Conservation (phyloP, 2,113 vertebrate genomes). For the Apistogramma diplotaenia region DNA sequence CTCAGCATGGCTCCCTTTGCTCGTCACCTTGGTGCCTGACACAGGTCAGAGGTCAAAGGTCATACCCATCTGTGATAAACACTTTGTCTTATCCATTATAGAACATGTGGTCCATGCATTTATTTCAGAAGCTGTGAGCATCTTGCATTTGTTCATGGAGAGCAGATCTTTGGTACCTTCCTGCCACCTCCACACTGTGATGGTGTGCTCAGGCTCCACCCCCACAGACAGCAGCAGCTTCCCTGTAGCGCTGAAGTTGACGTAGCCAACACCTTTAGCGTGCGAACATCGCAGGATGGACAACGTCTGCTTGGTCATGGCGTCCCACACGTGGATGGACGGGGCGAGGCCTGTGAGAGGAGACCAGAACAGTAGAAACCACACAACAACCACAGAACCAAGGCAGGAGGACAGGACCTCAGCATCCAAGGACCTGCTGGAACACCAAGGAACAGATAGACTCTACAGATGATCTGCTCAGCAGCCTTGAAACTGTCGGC, state of each 20-base stretch:
- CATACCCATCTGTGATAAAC: background rate
- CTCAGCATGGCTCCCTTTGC: slow-evolving; percentile 87
- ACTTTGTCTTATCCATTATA: background rate
- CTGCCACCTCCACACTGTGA: slow-evolving; percentile 97
- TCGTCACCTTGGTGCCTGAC: slow-evolving; percentile 88
- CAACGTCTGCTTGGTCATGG: slow-evolving; percentile 92
- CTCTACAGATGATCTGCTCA: background rate
- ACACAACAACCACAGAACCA: background rate
- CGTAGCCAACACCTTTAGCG: slow-evolving; percentile 88
- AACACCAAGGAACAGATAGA: background rate
- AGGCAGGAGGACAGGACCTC: background rate
- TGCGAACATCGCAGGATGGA: slow-evolving; percentile 94
- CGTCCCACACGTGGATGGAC: slow-evolving; percentile 96
- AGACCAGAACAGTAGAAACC: background rate
- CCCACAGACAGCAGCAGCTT: slow-evolving; percentile 94
- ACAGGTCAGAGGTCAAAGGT: slow-evolving; percentile 13
- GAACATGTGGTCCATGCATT: background rate
- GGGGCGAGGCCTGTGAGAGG: slow-evolving; percentile 83
- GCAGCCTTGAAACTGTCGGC: background rate
- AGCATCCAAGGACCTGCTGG: background rate
- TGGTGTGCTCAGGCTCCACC: slow-evolving; percentile 92
- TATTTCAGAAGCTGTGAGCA: background rate
- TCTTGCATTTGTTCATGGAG: background rate
- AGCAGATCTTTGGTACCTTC: slow-evolving; percentile 81
- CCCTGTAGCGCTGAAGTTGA: slow-evolving; percentile 96